These are phyloP conservation scores for Blera fallax DNA, from an alignment of 2,888 invertebrate genomes.

Conservation along the genomic window DNA sequence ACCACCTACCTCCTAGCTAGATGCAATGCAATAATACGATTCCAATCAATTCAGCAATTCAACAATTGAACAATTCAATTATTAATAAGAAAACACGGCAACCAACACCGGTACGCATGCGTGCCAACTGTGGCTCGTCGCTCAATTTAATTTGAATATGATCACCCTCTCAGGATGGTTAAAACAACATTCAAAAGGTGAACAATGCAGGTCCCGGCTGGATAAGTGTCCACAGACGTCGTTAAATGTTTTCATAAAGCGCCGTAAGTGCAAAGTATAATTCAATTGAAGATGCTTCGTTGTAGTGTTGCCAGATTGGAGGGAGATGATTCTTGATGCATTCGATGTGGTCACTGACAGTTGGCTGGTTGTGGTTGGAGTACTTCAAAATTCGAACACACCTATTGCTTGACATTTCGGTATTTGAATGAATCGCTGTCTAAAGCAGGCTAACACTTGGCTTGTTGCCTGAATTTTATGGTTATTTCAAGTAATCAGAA, in stretches of 20 bases:
- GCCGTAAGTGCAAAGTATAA: neutral
- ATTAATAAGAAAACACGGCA: conserved; percentile 65
- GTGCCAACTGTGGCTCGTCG: conserved; percentile 5
- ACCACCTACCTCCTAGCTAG: conserved; percentile 51
- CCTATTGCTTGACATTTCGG: too few species aligned
- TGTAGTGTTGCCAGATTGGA: neutral
- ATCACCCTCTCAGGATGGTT: conserved; percentile 50
- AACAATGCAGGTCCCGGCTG: conserved; percentile 56
- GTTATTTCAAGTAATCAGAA: too few species aligned
- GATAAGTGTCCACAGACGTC: conserved; percentile 48
- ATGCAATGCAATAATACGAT: conserved; percentile 56
- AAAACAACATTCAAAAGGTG: conserved; percentile 63
- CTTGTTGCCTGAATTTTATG: too few species aligned
- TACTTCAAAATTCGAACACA: too few species aligned
- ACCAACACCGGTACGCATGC: conserved; percentile 28
- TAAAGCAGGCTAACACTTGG: too few species aligned
- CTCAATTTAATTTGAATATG: conserved; percentile 69
- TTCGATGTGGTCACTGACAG: too few species aligned
- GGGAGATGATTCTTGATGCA: too few species aligned
- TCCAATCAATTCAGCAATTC: conserved; percentile 71
- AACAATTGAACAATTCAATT: conserved; percentile 72
- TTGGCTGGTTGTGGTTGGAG: too few species aligned
- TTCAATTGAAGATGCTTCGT: neutral
- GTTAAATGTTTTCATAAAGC: conserved; percentile 54
- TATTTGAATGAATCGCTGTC: too few species aligned